These are phyloP conservation scores for Mesochorus sp. DNA, from an alignment of 2,888 invertebrate genomes.

Conservation along the genomic window DNA sequence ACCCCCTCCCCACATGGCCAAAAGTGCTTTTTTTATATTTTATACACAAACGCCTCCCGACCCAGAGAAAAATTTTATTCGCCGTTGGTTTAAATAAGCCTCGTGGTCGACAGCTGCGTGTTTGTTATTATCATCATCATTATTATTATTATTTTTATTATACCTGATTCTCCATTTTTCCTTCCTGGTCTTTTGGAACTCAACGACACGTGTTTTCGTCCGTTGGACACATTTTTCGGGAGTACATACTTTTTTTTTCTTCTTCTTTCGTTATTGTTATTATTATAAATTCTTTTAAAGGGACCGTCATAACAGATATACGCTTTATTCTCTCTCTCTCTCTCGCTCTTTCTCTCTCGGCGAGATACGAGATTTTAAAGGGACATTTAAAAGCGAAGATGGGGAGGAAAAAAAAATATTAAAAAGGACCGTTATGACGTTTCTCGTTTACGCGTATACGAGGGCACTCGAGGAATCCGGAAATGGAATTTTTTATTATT, in stretches of 20 bases:
- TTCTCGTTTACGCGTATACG: conserved; percentile 12
- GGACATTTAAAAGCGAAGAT: not conserved
- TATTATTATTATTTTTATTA: conserved; percentile 47
- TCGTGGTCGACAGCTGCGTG: conserved; percentile 66
- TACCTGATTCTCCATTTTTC: conserved; percentile 31
- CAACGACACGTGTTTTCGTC: conserved; percentile 38
- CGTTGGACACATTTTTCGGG: conserved; percentile 31
- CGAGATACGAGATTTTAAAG: conserved; percentile 6
- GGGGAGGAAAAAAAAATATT: not conserved
- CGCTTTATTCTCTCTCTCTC: no score
- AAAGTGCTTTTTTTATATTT: conserved; percentile 37
- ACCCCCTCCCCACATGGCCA: not conserved
- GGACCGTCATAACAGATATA: conserved; percentile 19
- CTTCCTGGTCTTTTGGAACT: conserved; percentile 43
- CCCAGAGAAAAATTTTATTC: conserved; percentile 68
- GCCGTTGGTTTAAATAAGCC: conserved; percentile 35
- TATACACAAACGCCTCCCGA: conserved; percentile 36
- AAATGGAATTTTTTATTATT: conserved; percentile 60
- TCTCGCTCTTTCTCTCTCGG: conserved; percentile 22
- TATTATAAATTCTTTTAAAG: conserved; percentile 37
- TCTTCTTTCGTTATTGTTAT: conserved; percentile 29
- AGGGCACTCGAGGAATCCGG: conserved; percentile 52
- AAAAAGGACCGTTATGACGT: conserved; percentile 43
- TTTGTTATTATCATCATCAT: conserved; percentile 63
- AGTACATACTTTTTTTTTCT: not conserved